Percentiles rank a stretch among this genome's conserved stretches.
Evolutionary conservation across 2,113 vertebrate genomes (phyloP).

Genomic region (Hemiprocne comata): DNA sequence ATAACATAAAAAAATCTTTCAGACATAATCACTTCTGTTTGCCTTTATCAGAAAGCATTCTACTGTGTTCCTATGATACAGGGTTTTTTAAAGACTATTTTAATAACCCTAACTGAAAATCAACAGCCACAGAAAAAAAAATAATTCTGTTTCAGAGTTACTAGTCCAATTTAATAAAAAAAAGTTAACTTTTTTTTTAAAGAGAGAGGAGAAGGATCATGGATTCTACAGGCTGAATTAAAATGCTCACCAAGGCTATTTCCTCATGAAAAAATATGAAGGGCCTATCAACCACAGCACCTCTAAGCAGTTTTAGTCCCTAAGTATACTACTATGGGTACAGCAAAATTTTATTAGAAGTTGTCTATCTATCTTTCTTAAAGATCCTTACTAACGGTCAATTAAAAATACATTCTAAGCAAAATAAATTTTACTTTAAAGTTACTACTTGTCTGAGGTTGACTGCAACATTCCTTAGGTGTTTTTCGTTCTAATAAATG

Average conservation of each 20-base stretch:
- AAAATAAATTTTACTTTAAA: neutral
- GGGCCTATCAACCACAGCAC: neutral
- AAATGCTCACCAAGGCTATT: neutral
- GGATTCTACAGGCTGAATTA: neutral
- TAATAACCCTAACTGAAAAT: neutral
- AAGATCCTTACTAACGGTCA: neutral
- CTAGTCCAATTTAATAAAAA: neutral
- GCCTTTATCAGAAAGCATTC: neutral
- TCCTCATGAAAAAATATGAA: neutral
- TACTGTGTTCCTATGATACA: accelerated
- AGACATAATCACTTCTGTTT: neutral
- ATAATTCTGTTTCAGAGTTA: neutral
- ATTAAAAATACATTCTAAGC: neutral
- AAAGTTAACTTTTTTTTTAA: neutral
- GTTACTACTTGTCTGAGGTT: neutral
- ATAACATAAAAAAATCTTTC: neutral
- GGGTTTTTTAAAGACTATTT: neutral
- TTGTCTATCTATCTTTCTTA: neutral
- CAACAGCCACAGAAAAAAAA: neutral
- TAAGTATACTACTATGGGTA: neutral
- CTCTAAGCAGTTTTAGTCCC: neutral
- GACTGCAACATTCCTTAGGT: neutral
- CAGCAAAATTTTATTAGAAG: neutral
- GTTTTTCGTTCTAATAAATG: neutral
- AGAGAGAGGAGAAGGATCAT: neutral